These are phyloP conservation scores for Epicampocera succincta DNA, from an alignment of 2,888 invertebrate species.

Conservation along the genomic window DNA sequence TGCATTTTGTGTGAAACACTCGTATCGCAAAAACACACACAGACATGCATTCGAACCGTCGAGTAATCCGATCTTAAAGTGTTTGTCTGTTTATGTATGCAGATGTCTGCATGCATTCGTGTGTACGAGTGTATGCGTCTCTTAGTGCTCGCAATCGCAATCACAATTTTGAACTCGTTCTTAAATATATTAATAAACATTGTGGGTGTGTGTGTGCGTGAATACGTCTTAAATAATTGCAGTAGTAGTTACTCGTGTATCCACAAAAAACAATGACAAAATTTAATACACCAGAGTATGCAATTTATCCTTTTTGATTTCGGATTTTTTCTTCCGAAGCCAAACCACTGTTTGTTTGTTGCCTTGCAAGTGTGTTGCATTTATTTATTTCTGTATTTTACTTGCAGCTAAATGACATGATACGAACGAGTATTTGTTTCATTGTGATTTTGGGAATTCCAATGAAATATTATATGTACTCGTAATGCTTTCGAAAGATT, in stretches of 20 bases:
- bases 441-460: conserved; percentile 53
- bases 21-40: conserved; percentile 25
- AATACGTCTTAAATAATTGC: conserved; percentile 16
- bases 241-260: conserved; percentile 33
- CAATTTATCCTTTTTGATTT: conserved; percentile 56
- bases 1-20: conserved; percentile 61
- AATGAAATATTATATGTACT: conserved; percentile 37
- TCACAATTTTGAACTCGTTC: conserved; percentile 39
- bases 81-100: not conserved
- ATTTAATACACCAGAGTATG: conserved; percentile 58
- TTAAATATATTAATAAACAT: conserved; percentile 17
- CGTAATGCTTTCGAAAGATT: conserved; percentile 12
- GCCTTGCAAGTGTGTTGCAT: not conserved
- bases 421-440: conserved; percentile 41
- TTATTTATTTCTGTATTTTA: conserved; percentile 12
- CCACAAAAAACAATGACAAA: conserved; percentile 42
- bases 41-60: conserved; percentile 49
- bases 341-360: conserved; percentile 18
- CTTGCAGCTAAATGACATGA: conserved; percentile 50
- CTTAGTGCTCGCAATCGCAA: conserved; percentile 57
- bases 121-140: conserved; percentile 1
- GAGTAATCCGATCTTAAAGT: conserved; percentile 55
- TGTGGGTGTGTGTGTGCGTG: not conserved
- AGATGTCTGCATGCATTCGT: not conserved
- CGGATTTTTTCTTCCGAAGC: conserved; percentile 19